These are phyloP conservation scores for Scortum barcoo DNA, from an alignment of 2,113 vertebrate species.

Conservation along the genomic window DNA sequence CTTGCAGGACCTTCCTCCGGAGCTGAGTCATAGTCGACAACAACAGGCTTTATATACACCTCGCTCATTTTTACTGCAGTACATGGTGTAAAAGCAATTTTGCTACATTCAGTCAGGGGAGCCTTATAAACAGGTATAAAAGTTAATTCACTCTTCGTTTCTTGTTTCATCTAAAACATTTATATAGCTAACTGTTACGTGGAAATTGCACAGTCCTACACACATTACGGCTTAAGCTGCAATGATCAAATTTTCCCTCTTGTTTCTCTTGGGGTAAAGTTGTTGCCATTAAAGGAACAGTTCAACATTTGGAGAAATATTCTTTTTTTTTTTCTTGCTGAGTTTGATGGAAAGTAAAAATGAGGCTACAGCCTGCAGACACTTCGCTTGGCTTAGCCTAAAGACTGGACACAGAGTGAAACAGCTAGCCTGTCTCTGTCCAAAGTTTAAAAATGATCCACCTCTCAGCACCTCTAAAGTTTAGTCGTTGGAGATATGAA, in stretches of 20 bases:
- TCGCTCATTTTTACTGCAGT: constrained; percentile 62
- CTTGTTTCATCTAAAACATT: constrained; percentile 54
- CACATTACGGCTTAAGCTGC: constrained; percentile 15
- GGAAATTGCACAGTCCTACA: constrained; percentile 19
- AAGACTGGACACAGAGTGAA: background rate
- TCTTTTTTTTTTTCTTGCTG: background rate
- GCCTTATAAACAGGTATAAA: constrained; percentile 59
- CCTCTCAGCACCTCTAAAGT: background rate
- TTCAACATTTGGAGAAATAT: background rate
- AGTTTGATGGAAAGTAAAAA: background rate
- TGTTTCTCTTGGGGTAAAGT: background rate
- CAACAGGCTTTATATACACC: constrained; percentile 51
- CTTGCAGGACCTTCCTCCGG: constrained; percentile 43
- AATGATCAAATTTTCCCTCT: constrained; percentile 13
- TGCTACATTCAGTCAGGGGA: constrained; percentile 49
- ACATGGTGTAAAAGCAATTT: constrained; percentile 52
- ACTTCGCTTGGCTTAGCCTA: background rate
- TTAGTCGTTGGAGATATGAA: background rate
- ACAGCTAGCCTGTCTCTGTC: background rate
- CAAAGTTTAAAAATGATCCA: background rate
- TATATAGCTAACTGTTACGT: constrained; percentile 15
- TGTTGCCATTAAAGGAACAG: background rate
- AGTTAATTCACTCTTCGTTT: constrained; percentile 48
- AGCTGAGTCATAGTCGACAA: constrained; percentile 63
- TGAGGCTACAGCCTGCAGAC: background rate